Evolutionary conservation across 1,140 invertebrate species (phyloP), one percentile per base, ranked within the genome.

Genomic region (Brachionus angularis): DNA sequence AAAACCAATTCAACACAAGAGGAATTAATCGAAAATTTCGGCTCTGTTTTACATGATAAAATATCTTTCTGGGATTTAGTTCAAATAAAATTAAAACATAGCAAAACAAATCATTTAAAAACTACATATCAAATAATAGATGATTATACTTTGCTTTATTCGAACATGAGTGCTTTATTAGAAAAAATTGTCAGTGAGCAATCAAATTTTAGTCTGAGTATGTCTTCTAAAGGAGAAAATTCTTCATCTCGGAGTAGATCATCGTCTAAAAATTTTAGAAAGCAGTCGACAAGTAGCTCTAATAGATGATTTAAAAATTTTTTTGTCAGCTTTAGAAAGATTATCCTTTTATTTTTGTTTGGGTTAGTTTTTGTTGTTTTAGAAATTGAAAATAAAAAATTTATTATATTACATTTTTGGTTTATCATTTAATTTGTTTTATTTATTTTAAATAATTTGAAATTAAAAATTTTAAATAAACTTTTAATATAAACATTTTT

Each of bases 21-120:
- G 29, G 62, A 67, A 8, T 31, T 67, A 18, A 67, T 31, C 10
- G 47, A 67, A 46, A 31, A 67, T 33, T 67, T 67, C 23, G 62
- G 62, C 12, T 46, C 62, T 23, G 21, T 18, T 16, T 36, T 67
- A 29, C 62, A 67, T 25, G 62, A 67, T 50, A 67, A 67, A 31
- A 46, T 67, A 23, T 67, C 62, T 3, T 50, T 67, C 23, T 67
- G 62, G 62, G 62, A 67, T 47, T 46, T 67, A n/a, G 62, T 67
- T 18, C 42, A 67, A 23, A 10, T 67, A 7, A 67, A 67, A 31
- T 27, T 67, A 5, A 67, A 47, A 67, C 47, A 47, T 33, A 34
- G 29, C 5, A 67, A 50, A 47, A 34, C 42, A 29, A 67, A 50
- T 31, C 14, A 67, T 46, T 31, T 50, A 4, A 67, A 67, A 27